Conservation (phyloP, 2,888 invertebrate genomes). For the Neoitamus cyanurus region DNA sequence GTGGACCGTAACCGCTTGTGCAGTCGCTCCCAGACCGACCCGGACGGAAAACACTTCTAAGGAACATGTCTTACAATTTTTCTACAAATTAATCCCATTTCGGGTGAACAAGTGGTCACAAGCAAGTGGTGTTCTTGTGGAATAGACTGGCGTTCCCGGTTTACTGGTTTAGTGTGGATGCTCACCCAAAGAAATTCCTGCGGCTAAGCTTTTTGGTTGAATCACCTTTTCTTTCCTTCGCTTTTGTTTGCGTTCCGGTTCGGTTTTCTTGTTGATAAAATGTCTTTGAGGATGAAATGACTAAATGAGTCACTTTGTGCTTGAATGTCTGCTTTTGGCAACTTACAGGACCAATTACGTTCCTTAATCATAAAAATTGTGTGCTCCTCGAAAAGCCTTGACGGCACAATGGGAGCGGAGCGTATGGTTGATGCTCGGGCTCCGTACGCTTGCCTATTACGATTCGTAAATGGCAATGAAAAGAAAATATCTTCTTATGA, state of each 20-base stretch:
- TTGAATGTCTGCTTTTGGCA: constrained; percentile 40
- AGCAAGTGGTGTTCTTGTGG: constrained; percentile 33
- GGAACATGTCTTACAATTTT: constrained; percentile 40
- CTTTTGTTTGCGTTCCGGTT: not conserved
- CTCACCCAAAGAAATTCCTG: constrained; percentile 18
- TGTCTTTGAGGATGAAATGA: constrained; percentile 41
- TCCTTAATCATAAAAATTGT: constrained; percentile 44
- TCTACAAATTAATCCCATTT: constrained; percentile 43
- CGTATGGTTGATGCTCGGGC: not conserved
- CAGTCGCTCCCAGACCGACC: not conserved
- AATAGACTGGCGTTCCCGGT: not conserved
- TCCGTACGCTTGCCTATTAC: constrained; percentile 16
- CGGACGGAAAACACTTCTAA: constrained; percentile 4
- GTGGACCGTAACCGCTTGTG: not conserved
- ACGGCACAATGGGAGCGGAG: not conserved
- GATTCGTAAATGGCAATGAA: constrained; percentile 27
- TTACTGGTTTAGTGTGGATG: not conserved
- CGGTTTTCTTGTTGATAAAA: constrained; percentile 22
- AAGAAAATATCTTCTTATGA: constrained; percentile 22
- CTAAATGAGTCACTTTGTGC: constrained; percentile 42
- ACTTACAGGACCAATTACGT: constrained; percentile 45
- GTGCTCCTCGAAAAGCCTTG: not conserved
- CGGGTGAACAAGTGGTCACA: constrained; percentile 36
- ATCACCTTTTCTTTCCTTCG: constrained; percentile 21
- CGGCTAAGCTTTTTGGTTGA: constrained; percentile 26